Base-by-base conservation (phyloP, 2,113 vertebrate genomes). In the Apteryx owenii region DNA sequence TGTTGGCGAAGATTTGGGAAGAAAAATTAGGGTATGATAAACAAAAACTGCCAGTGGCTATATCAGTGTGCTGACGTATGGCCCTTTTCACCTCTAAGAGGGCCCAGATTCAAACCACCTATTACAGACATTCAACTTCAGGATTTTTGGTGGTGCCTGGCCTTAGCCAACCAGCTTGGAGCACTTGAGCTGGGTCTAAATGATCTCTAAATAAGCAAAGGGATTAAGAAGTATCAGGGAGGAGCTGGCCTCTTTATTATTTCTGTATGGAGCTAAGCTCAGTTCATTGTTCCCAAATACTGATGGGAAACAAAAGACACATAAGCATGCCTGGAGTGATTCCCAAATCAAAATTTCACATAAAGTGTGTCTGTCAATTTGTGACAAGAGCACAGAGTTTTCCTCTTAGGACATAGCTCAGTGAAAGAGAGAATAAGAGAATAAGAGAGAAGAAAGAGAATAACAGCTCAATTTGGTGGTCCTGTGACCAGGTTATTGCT, bases 131-230 rank as follows among this genome's bases (percentile, higher is more conserved):
- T 81, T 77, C 51, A 91, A 0, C 31, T 60, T 9, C 42, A 76
- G 42, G 10, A 58, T n/a, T 81, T 87, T 44, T 79, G 33, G 10
- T 0, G 12, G 6, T 0, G 0, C 36, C 65, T 80, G 50, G 50
- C 60, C 46, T 81, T 62, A 31, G 51, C 50, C 2, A 2, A 22
- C 18, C 50, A 26, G 38, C 10, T 75, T 46, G 65, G 51, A 51
- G 38, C n/a, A 51, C 51, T 72, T 85, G 53, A 78, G 46, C 17
- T 84, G 48, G 2, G 0, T 85, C 40, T 65, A 69, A 93, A n/a
- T 46, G 73, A 62, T 76, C 8, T 0, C 61, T 48, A 66, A 79
- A 72, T 73, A 81, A 69, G 22, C 70, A 25, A 66, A 79, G 28
- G 2, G 2, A n/a, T 70, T 36, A 75, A 14, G 31, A 38, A 12